These are phyloP conservation scores for Gobio occitaniae DNA, from an alignment of 2,797 vertebrate species.

Conservation along the genomic window DNA sequence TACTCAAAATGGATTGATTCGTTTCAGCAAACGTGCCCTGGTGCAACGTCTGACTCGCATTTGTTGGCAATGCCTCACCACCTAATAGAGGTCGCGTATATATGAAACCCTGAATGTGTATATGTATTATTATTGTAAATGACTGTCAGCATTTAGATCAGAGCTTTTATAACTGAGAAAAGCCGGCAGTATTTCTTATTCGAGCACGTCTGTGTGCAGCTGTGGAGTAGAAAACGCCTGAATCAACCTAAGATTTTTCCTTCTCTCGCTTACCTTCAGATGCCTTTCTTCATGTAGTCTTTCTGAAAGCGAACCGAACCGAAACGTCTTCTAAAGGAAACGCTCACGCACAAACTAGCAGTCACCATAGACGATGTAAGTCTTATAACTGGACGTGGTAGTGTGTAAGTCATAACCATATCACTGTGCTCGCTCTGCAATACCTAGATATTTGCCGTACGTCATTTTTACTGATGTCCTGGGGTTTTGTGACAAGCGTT, in stretches of 20 bases:
- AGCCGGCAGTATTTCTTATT: constrained; percentile 72
- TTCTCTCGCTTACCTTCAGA: constrained; percentile 33
- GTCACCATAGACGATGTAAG: not conserved
- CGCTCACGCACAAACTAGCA: constrained; percentile 23
- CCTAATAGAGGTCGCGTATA: constrained; percentile 68
- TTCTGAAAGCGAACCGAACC: constrained; percentile 13
- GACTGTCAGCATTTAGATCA: constrained; percentile 58
- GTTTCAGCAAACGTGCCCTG: not conserved
- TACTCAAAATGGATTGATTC: not conserved
- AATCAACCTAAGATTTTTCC: constrained; percentile 35
- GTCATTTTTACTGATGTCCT: constrained; percentile 12
- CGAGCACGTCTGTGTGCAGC: constrained; percentile 43
- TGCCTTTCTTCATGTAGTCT: constrained; percentile 44
- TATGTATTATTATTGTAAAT: constrained; percentile 70
- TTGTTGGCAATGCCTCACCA: constrained; percentile 34
- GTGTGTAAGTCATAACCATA: constrained; percentile 51
- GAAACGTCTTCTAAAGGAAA: constrained; percentile 11
- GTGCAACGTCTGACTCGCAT: not conserved
- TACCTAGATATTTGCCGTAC: constrained; percentile 30
- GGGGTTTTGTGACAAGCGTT: constrained; percentile 5
- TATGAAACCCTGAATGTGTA: constrained; percentile 65
- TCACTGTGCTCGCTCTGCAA: constrained; percentile 54
- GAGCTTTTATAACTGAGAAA: constrained; percentile 65
- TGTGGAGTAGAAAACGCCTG: constrained; percentile 30
- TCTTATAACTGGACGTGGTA: constrained; percentile 7